phyloP scores from a whole-genome alignment of 1,140 invertebrate genomes.

The Pseudomyrmex dendroicus region DNA sequence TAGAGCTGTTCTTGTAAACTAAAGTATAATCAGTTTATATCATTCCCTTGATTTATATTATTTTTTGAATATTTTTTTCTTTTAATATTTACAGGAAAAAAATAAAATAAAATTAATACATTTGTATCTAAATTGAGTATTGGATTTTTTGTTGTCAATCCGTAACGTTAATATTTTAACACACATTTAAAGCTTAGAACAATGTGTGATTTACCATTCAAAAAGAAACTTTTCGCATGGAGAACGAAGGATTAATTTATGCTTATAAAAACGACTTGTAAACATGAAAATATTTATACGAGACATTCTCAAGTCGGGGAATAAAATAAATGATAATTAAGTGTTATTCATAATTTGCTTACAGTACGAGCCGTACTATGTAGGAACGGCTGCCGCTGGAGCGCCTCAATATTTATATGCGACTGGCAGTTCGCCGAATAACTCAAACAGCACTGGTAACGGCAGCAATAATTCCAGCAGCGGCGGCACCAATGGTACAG shows the following conservation, averaged over 20 bases:
- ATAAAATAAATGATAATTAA: conserved; percentile 1
- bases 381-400: conserved; percentile 80
- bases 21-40: no score
- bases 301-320: background rate
- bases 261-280: conserved; percentile 4
- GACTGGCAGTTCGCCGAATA: conserved; percentile 77
- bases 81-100: no score
- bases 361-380: conserved; percentile 83
- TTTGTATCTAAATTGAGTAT: no score
- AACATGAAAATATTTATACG: background rate
- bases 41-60: background rate
- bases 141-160: background rate
- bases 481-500: conserved; percentile 74
- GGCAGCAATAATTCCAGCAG: conserved; percentile 74
- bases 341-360: conserved; percentile 53
- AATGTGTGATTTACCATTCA: background rate
- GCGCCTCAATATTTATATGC: conserved; percentile 79
- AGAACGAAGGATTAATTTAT: background rate
- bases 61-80: no score
- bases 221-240: background rate
- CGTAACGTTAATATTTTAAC: background rate
- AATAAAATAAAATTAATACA: no score
- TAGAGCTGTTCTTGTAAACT: conserved; percentile 1
- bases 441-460: conserved; percentile 69
- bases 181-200: background rate